A percentile compares a stretch with the other conserved stretches of the same genome.
These are phyloP conservation scores for Euwallacea similis DNA, from an alignment of 1,140 invertebrate genomes.

Conservation along the genomic window DNA sequence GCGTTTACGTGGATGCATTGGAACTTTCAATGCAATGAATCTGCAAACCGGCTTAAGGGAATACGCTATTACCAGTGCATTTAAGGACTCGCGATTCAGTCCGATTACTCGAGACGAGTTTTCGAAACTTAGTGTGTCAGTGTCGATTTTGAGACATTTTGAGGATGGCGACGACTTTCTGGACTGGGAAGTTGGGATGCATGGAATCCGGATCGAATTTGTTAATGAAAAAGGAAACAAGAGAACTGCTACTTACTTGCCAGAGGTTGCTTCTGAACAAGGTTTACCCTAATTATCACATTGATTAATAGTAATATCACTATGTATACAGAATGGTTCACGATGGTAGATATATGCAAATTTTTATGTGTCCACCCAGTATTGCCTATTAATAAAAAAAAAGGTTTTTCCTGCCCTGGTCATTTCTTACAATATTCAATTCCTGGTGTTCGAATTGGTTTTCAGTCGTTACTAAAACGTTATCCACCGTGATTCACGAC, in stretches of 20 bases:
- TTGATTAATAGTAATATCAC: too few species aligned
- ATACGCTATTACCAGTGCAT: conserved; percentile 96
- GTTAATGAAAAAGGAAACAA: conserved; percentile 92
- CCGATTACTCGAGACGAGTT: conserved; percentile 95
- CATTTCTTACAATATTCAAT: too few species aligned
- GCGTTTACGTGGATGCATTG: conserved; percentile 90
- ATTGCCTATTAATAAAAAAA: too few species aligned
- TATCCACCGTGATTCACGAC: too few species aligned
- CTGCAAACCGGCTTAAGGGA: conserved; percentile 90
- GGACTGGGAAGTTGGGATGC: conserved; percentile 96
- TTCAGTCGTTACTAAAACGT: too few species aligned
- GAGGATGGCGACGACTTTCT: conserved; percentile 93
- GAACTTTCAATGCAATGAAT: conserved; percentile 93
- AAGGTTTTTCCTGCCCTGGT: too few species aligned
- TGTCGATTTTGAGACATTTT: conserved; percentile 93
- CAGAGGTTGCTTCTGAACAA: conserved; percentile 96
- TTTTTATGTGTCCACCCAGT: too few species aligned
- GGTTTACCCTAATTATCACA: conserved; percentile 55
- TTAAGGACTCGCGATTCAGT: conserved; percentile 95
- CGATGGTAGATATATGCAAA: too few species aligned
- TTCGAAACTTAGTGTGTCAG: conserved; percentile 87
- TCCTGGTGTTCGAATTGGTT: too few species aligned
- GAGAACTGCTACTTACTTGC: conserved; percentile 96
- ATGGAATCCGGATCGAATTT: conserved; percentile 98
- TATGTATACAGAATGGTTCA: too few species aligned